phyloP scores from a whole-genome alignment of 2,113 vertebrate genomes.

The Dicaeum eximium region DNA sequence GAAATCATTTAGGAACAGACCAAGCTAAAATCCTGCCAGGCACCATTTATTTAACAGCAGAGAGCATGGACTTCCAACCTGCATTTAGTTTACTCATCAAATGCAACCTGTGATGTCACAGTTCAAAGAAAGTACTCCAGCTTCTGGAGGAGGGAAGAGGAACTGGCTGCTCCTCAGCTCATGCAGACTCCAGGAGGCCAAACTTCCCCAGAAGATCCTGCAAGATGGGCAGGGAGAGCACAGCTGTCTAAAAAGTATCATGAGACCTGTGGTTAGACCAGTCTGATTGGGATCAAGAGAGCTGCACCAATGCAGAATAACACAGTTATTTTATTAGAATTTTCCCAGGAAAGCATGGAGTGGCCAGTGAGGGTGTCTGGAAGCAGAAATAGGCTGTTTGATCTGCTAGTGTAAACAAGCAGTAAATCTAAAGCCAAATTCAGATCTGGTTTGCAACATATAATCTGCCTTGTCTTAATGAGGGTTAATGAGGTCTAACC shows the following conservation, averaged over 20 bases:
- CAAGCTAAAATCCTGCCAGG: not conserved
- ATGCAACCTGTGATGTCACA: not conserved
- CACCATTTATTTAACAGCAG: not conserved
- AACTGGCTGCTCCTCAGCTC: not conserved
- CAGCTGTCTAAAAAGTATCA: not conserved
- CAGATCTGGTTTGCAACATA: conserved; percentile 8
- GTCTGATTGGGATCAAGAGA: not conserved
- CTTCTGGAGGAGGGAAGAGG: not conserved
- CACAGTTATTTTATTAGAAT: not conserved
- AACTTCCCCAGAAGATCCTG: not conserved
- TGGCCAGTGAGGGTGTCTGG: not conserved
- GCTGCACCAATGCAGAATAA: not conserved
- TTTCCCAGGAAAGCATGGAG: not conserved
- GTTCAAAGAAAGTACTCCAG: not conserved
- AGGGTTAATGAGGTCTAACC: conserved; percentile 22
- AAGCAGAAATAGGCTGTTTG: not conserved
- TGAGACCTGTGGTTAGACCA: not conserved
- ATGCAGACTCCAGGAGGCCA: not conserved
- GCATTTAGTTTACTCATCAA: not conserved
- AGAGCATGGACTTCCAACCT: not conserved
- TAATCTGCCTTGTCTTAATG: conserved; percentile 12
- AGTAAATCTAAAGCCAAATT: conserved; percentile 37
- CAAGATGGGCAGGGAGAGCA: not conserved
- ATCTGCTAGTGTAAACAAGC: conserved; percentile 25
- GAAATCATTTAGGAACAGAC: not conserved